Evolutionary conservation across 2,113 vertebrate species (phyloP).

Genomic region (Salvator merianae): DNA sequence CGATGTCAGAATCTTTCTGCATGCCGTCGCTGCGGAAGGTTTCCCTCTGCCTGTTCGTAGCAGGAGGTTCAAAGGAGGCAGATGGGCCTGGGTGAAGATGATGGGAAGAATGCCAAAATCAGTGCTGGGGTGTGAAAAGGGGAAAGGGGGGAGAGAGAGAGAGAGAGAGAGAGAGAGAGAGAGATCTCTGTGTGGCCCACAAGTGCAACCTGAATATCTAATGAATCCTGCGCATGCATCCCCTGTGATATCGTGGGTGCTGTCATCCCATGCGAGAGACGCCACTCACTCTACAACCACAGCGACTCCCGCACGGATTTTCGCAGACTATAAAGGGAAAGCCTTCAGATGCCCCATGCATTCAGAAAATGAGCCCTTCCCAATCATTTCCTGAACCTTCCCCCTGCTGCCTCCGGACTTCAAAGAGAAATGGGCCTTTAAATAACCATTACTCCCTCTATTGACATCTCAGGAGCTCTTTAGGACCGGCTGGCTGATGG

Average conservation of each 20-base stretch:
- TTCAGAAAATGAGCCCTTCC: conserved; percentile 10
- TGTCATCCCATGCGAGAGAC: conserved; percentile 16
- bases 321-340: conserved; percentile 20
- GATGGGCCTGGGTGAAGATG: fast-evolving
- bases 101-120: background rate
- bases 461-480: conserved; percentile 33
- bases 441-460: conserved; percentile 35
- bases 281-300: background rate
- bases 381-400: conserved; percentile 4
- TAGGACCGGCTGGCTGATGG: background rate
- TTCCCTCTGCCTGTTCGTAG: background rate
- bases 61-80: background rate
- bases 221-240: fast-evolving
- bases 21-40: background rate
- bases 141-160: too few species aligned
- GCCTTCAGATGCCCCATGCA: conserved; percentile 22
- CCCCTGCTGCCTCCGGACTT: conserved; percentile 35
- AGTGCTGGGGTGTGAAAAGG: background rate
- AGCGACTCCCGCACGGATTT: fast-evolving
- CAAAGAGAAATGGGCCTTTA: conserved; percentile 43
- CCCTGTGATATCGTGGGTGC: background rate
- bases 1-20: background rate
- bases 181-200: background rate
- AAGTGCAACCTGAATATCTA: too few species aligned
- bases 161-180: too few species aligned